These are phyloP conservation scores for Stictonetta naevosa DNA, from an alignment of 2,113 vertebrate genomes.

Conservation along the genomic window DNA sequence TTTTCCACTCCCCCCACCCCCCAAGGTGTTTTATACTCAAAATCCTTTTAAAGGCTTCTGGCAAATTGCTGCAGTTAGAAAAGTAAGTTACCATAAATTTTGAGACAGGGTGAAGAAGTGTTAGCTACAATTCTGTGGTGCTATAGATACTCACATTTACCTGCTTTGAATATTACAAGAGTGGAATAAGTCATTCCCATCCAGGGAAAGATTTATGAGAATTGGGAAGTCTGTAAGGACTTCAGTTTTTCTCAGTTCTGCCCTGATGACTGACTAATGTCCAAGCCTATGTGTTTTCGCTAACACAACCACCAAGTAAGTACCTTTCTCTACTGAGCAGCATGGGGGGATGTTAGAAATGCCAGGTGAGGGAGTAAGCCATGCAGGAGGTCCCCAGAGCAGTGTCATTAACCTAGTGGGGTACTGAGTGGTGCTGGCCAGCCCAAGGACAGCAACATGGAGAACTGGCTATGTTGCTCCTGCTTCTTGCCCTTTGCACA, in stretches of 20 bases:
- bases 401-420: fast-evolving
- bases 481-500: background rate
- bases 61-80: conserved; percentile 45
- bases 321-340: background rate
- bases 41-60: background rate
- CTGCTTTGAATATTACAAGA: background rate
- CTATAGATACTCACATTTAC: conserved; percentile 1
- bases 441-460: fast-evolving
- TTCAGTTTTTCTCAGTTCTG: background rate
- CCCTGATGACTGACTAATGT: background rate
- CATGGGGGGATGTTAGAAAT: background rate
- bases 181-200: background rate
- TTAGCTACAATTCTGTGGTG: background rate
- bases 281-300: background rate
- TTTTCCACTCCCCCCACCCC: background rate
- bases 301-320: background rate
- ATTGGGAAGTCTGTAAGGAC: background rate
- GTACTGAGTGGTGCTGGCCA: background rate
- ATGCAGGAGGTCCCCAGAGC: background rate
- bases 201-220: background rate
- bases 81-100: conserved; percentile 38
- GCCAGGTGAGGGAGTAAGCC: background rate
- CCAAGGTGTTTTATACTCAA: conserved; percentile 26
- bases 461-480: background rate
- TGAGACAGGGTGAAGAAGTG: background rate